phyloP scores from a whole-genome alignment of 2,888 invertebrate species.

The Volucella inflata region DNA sequence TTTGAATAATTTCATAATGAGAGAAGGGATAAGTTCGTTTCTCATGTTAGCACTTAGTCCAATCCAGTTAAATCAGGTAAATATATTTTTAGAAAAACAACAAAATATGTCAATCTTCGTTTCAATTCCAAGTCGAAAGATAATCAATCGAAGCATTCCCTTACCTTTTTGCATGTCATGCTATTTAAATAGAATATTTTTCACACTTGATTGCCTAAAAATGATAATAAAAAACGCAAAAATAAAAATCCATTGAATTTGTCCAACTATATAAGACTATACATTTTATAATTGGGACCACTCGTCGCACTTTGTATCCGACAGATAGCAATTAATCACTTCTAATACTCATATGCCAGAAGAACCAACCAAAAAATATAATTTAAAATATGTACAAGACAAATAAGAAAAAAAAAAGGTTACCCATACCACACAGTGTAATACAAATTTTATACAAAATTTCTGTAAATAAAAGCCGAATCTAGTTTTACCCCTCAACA shows the following conservation, averaged over 20 bases:
- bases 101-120: constrained; percentile 1
- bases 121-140: not conserved
- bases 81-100: not conserved
- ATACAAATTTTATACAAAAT: not conserved
- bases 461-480: constrained; percentile 9
- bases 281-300: constrained; percentile 18
- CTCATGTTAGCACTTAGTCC: not conserved
- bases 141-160: not conserved
- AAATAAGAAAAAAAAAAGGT: constrained; percentile 7
- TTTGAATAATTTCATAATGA: no score
- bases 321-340: constrained; percentile 18
- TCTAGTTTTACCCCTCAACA: not conserved
- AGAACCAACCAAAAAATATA: not conserved
- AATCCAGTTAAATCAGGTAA: constrained; percentile 4
- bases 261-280: constrained; percentile 33
- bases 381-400: not conserved
- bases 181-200: constrained; percentile 4
- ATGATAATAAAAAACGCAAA: constrained; percentile 1
- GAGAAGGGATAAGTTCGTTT: not conserved
- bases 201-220: constrained; percentile 5
- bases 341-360: constrained; percentile 8
- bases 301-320: constrained; percentile 7
- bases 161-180: constrained; percentile 11
- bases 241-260: constrained; percentile 1
- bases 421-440: constrained; percentile 38